Percentiles rank a stretch among this genome's conserved stretches.
phyloP scores from a whole-genome alignment of 2,797 vertebrate species.

The Enteromius viviparus region DNA sequence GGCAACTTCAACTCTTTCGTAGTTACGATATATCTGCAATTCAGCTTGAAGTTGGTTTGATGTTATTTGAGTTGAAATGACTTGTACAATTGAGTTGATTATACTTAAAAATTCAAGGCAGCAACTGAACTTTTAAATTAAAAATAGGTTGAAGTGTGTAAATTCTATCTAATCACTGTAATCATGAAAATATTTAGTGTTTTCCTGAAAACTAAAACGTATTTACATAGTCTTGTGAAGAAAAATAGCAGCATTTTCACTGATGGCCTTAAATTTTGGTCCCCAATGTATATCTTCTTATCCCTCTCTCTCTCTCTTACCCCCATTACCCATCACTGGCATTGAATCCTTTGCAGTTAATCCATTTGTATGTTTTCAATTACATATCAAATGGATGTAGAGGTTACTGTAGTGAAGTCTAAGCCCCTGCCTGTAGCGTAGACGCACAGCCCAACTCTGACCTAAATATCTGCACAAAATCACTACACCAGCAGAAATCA shows the following conservation, averaged over 20 bases:
- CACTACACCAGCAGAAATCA: slow-evolving; percentile 47
- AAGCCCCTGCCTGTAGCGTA: slow-evolving; percentile 63
- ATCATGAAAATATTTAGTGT: not conserved
- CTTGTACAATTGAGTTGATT: not conserved
- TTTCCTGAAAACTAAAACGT: not conserved
- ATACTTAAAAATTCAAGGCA: not conserved
- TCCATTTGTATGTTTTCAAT: slow-evolving; percentile 79
- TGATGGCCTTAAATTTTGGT: not conserved
- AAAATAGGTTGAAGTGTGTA: not conserved
- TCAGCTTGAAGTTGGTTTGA: not conserved
- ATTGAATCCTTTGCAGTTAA: slow-evolving; percentile 74
- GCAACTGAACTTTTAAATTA: not conserved
- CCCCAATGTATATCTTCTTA: not conserved
- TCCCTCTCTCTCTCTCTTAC: slow-evolving; percentile 19
- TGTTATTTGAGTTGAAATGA: not conserved
- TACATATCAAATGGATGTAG: slow-evolving; percentile 63
- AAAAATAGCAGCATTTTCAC: not conserved
- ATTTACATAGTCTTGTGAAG: not conserved
- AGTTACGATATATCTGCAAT: not conserved
- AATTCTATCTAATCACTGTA: not conserved
- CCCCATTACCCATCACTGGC: slow-evolving; percentile 44
- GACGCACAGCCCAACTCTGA: slow-evolving; percentile 63
- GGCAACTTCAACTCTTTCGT: not conserved
- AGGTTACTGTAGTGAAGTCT: slow-evolving; percentile 69
- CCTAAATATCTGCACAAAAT: slow-evolving; percentile 75